Base-by-base conservation (phyloP, 2,113 vertebrate genomes). In the Corythaixoides concolor region DNA sequence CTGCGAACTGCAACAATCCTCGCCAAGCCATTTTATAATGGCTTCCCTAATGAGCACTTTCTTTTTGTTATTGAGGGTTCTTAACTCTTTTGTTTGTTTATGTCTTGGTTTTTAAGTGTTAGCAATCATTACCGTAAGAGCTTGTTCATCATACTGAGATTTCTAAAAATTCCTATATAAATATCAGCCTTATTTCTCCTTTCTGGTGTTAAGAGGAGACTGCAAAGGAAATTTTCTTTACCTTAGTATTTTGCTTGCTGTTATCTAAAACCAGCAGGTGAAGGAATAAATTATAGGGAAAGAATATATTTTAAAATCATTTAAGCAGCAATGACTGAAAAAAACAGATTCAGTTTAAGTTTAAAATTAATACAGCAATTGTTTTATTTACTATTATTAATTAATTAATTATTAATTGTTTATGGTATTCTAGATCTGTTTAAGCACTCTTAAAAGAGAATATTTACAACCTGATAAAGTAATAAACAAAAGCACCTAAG, bases 1-100 rank as follows among this genome's bases (percentile, higher is more conserved):
- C 68, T 89, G 64, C 81, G 89, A 86, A 77, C 39, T 58, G 22
- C 3, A 4, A 59, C 84, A 89, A n/a, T 84, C 20, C n/a, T 50
- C 60, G 80, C 75, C 69, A 43, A 70, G 11, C 9, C 43, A 79
- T 76, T 80, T 90, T 72, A 60, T 88, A 95, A 90, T 43, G 66
- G 33, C 37, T 93, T 81, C 28, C 60, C n/a, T 95, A 95, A 95
- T 79, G 60, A 94, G 69, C 77, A 78, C 1, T 16, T 87, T 81
- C 28, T 52, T 85, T 91, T 87, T 75, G 56, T 55, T 93, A 28
- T 33, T 91, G 85, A 87, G 43, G 19, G 43, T 82, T 91, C 77
- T 93, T 85, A 67, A 55, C 28, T 78, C 55, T 75, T 92, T 77
- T 78, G 50, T 72, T 94, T 89, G 64, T 64, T 93, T 95, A 82